Evolutionary conservation across 2,797 vertebrate genomes (phyloP), one percentile per base, ranked within the genome.

Genomic region (Coendou prehensilis): DNA sequence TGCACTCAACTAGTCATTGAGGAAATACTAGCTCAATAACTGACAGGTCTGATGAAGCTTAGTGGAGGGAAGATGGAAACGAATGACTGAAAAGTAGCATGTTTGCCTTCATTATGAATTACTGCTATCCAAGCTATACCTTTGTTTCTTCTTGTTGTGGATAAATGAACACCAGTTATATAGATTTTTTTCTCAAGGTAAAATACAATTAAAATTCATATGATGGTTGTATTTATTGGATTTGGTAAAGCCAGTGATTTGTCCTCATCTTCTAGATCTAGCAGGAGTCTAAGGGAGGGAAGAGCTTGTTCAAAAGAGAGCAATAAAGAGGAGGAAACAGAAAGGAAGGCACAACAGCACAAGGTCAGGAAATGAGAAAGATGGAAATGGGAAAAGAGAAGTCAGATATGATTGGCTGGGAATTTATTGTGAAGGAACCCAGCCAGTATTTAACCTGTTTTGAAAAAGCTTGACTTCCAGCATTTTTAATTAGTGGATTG

Each of bases 401-500:
- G 91, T 89, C 80, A 2, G 81, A 87, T 71, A 33, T 76, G 91
- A 95, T 95, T 96, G 96, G 97, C 87, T 95, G 89, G 78, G 87
- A 95, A 95, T 96, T 91, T 96, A 7, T 97, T 97, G 91, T 67
- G 94, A 96, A 98, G 97, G 91, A 98, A 95, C 92, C 80, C 95
- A 97, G 96, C 97, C 95, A 97, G 97, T 96, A 93, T 97, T 97
- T 97, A 98, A 98, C 98, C 96, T 96, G 91, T 96, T 97, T 97
- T 89, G 96, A 94, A 97, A 98, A 98, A 97, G 64, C 94, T 95
- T 87, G 87, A 97, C 95, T 98, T 97, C 86, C 93, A 98, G 95
- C 93, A 92, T 96, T 98, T 97, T 98, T 97, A 98, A 98, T 97
- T 97, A 98, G 95, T 95, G 92, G 92, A 97, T 95, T 97, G 97